Evolutionary conservation across 2,888 invertebrate genomes (phyloP), one percentile per base, ranked within the genome.

Genomic region (Sarcophaga rosellei): DNA sequence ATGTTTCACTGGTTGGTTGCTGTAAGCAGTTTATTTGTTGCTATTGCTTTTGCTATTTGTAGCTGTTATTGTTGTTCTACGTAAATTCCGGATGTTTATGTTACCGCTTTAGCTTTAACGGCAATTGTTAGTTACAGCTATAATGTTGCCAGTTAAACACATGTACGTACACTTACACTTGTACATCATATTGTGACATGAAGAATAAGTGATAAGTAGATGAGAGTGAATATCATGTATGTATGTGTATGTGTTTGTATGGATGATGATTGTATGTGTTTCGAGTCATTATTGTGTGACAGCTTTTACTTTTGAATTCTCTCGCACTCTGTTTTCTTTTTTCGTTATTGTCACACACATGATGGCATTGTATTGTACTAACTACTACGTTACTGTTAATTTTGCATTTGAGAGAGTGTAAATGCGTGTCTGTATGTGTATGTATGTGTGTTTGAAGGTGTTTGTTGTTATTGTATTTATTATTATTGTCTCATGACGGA

Each of bases 401-500:
- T 59, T 23, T 82, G 74, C 77, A 35, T 47, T 62, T 57, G 59
- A 3, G n/a, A 70, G 53, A n/a, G 44, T 72, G n/a, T 6, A 20
- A 35, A 20, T 57, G 45, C 10, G n/a, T 59, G 47, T 15, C 10
- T 44, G 69, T 74, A 70, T 79, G 5, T 35, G 10, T 62, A 53
- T 70, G 57, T 78, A 35, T 73, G n/a, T 23, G 10, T 21, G 53
- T 20, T 10, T 25, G n/a, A 61, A 86, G 74, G 83, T 81, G 83
- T 84, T 86, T 61, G 77, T 78, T 86, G 83, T 70, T 83, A 81
- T 80, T 86, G 80, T 87, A 87, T 84, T 84, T 89, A 82, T 88
- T 88, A 81, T 88, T 85, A 88, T 88, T 89, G 89, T 89, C 91
- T 91, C 91, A 91, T 89, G 87, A 87, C 88, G 89, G 89, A 90